Evolutionary conservation across 2,797 vertebrate genomes (phyloP), one percentile per base, ranked within the genome.

Genomic region (Lophius americanus): DNA sequence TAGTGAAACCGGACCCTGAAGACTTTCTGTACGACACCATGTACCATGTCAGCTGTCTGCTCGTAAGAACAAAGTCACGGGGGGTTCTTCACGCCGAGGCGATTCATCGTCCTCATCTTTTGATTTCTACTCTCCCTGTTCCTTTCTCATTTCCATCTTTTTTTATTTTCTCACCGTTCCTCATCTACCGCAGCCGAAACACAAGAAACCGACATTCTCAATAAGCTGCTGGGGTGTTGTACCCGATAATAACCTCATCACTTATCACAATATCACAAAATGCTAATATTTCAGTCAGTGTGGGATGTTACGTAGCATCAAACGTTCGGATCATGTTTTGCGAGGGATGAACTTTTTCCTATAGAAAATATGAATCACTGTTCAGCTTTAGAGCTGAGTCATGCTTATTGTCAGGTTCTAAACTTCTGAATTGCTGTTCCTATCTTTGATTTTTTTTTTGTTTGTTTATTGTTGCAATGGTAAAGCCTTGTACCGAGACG

Each of bases 1-100:
- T 37, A 10, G 12, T 84, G 82, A 68, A 83, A 84, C 66, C 39
- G 9, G 64, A 82, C 12, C 70, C 42, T 7, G 46, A 61, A 48
- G 75, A 60, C 54, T 62, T 58, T 42, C 50, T 55, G 63, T 44
- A 23, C 7, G 62, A 53, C 64, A 51, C 54, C 39, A 47, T 67
- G 48, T 7, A 73, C 70, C 56, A 60, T 64, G 11, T 35, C 14
- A 65, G 41, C 36, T 68, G 7, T 73, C 42, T 61, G 49, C 54
- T 72, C 9, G 23, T 61, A 8, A 51, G 53, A 70, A 69, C 67
- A 71, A 74, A 65, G 73, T 81, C 60, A 82, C 47, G 12, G 42
- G 57, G 51, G 65, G 23, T 23, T 23, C 70, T 8, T 64, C 4
- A 39, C 41, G 46, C 48, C 47, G 54, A 64, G 66, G 63, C 64